Evolutionary conservation across 2,113 vertebrate genomes (phyloP).

Genomic region (Plectropomus leopardus): DNA sequence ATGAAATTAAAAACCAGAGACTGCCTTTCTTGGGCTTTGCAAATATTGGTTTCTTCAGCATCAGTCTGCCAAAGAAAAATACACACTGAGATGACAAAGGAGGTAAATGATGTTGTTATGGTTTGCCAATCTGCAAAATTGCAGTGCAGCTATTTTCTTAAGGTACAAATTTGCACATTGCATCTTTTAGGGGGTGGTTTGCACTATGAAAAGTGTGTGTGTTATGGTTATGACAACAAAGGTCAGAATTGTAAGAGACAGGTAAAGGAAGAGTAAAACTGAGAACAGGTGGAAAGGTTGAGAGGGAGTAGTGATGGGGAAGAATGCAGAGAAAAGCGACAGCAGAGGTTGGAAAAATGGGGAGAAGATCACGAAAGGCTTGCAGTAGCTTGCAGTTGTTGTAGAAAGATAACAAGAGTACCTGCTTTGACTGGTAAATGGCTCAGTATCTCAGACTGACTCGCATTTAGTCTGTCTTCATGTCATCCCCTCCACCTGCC

Average conservation of each 20-base stretch:
- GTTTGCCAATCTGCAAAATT: background rate
- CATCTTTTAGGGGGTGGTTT: background rate
- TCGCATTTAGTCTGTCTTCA: background rate
- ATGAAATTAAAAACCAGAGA: background rate
- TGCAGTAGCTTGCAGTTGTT: background rate
- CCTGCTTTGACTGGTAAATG: constrained; percentile 26
- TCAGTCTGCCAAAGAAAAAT: background rate
- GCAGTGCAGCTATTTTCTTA: background rate
- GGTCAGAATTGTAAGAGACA: background rate
- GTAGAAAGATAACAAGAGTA: constrained; percentile 22
- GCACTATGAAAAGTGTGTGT: background rate
- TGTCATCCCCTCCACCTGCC: constrained; percentile 2
- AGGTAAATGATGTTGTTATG: background rate
- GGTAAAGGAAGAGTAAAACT: background rate
- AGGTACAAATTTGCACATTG: background rate
- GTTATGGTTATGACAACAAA: background rate
- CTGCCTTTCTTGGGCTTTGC: background rate
- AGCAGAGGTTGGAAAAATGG: background rate
- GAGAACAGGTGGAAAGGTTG: background rate
- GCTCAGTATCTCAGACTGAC: constrained; percentile 3
- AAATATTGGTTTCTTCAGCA: background rate
- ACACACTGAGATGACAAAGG: background rate
- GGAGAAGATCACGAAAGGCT: constrained; percentile 20
- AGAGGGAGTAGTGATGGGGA: background rate
- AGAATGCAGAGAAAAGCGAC: background rate